phyloP scores from a whole-genome alignment of 2,113 vertebrate genomes.

The Festucalex cinctus region DNA sequence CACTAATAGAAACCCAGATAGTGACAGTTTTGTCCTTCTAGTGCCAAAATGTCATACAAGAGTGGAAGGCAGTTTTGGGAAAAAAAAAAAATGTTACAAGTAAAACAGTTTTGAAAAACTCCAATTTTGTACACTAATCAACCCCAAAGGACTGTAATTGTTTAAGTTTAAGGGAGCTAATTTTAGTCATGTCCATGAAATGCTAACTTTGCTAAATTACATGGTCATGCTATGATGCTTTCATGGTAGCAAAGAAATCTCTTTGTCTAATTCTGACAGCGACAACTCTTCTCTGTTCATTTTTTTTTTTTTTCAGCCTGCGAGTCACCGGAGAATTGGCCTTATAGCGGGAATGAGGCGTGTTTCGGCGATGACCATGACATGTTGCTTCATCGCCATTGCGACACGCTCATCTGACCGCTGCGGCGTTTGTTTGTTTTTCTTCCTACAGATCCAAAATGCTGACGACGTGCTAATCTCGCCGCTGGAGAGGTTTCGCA shows the following conservation, averaged over 20 bases:
- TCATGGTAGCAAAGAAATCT: background rate
- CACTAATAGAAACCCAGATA: too few species aligned
- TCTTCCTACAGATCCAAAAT: slow-evolving; percentile 87
- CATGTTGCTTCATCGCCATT: background rate
- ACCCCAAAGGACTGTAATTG: too few species aligned
- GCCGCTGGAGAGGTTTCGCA: slow-evolving; percentile 94
- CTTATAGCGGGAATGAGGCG: background rate
- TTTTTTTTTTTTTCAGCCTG: background rate
- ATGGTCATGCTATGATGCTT: background rate
- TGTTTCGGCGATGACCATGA: background rate
- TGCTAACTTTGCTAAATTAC: background rate
- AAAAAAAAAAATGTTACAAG: too few species aligned
- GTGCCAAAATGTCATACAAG: too few species aligned
- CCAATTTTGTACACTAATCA: too few species aligned
- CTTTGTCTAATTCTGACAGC: background rate
- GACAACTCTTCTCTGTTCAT: background rate
- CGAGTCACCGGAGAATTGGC: background rate
- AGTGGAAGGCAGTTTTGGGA: too few species aligned
- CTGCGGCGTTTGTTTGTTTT: slow-evolving; percentile 1
- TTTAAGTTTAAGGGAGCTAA: too few species aligned
- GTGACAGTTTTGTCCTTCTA: too few species aligned
- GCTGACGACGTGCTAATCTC: slow-evolving; percentile 96
- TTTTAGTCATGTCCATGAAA: background rate
- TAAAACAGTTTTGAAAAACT: too few species aligned
- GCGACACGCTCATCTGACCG: background rate